Evolutionary conservation across 2,888 invertebrate genomes (phyloP).

Genomic region (Phragmatobia fuliginosa): DNA sequence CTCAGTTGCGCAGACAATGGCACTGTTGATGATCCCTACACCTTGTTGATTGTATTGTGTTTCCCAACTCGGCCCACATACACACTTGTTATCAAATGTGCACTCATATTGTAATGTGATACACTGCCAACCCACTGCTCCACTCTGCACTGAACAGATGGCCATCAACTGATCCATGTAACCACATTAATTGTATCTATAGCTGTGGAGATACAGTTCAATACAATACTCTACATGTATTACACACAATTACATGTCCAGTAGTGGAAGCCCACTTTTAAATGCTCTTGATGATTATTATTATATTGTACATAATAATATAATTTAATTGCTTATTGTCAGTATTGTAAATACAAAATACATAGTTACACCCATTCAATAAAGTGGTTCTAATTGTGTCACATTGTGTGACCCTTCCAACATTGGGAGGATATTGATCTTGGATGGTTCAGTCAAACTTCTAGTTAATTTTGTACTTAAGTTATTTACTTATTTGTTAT

Average conservation of each 20-base stretch:
- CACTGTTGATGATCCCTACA: background rate
- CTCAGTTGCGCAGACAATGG: background rate
- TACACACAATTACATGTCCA: background rate
- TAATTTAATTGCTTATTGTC: background rate
- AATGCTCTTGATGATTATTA: background rate
- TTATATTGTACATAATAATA: background rate
- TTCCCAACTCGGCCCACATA: background rate
- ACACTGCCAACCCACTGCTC: background rate
- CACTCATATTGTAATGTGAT: background rate
- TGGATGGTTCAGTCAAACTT: background rate
- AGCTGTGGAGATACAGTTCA: background rate
- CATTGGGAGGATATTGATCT: background rate
- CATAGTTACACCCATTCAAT: background rate
- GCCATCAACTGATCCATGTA: background rate
- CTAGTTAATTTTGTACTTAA: background rate
- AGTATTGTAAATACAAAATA: background rate
- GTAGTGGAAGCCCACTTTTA: too few species aligned
- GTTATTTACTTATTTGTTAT: too few species aligned
- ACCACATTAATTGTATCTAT: background rate
- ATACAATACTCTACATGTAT: background rate
- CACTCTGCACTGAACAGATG: background rate
- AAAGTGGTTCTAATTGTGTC: background rate
- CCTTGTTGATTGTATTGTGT: slow-evolving; percentile 3
- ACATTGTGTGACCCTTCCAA: background rate
- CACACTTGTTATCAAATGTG: background rate